Evolutionary conservation across 2,888 invertebrate species (phyloP).

Genomic region (Darwinula stevensoni): DNA sequence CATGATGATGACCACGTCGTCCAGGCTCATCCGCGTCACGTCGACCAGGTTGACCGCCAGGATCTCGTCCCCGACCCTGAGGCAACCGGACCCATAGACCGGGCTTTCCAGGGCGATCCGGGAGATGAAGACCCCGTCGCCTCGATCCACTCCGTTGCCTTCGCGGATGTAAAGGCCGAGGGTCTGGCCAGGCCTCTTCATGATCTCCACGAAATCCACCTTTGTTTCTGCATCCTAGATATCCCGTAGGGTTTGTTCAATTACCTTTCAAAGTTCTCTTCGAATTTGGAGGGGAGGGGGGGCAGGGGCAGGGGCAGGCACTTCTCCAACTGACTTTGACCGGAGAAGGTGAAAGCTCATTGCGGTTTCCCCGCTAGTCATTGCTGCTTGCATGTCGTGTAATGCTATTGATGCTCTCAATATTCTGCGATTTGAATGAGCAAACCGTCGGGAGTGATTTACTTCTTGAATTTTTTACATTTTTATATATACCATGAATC

Average conservation of each 20-base stretch:
- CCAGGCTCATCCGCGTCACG: slow-evolving; percentile 86
- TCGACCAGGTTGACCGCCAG: slow-evolving; percentile 91
- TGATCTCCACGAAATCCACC: slow-evolving; percentile 83
- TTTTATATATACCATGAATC: too few relatives aligned
- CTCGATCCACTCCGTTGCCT: slow-evolving; percentile 85
- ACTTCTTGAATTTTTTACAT: too few relatives aligned
- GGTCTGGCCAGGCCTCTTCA: slow-evolving; percentile 93
- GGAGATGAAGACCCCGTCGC: slow-evolving; percentile 93
- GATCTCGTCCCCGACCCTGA: slow-evolving; percentile 94
- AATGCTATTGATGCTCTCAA: too few relatives aligned
- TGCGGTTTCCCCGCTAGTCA: too few relatives aligned
- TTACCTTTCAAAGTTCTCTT: too few relatives aligned
- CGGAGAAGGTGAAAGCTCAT: too few relatives aligned
- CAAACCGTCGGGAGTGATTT: too few relatives aligned
- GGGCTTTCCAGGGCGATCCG: slow-evolving; percentile 81
- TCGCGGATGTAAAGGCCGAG: slow-evolving; percentile 91
- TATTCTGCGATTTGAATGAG: too few relatives aligned
- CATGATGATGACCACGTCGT: slow-evolving; percentile 98
- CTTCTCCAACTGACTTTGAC: too few relatives aligned
- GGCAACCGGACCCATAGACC: slow-evolving; percentile 84
- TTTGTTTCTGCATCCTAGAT: not conserved
- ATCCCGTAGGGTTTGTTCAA: too few relatives aligned
- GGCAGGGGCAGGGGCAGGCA: not conserved
- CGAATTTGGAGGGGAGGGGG: too few relatives aligned
- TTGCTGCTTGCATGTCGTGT: too few relatives aligned